Base-by-base conservation (phyloP, 2,797 vertebrate genomes). In the Enteromius radiatus region DNA sequence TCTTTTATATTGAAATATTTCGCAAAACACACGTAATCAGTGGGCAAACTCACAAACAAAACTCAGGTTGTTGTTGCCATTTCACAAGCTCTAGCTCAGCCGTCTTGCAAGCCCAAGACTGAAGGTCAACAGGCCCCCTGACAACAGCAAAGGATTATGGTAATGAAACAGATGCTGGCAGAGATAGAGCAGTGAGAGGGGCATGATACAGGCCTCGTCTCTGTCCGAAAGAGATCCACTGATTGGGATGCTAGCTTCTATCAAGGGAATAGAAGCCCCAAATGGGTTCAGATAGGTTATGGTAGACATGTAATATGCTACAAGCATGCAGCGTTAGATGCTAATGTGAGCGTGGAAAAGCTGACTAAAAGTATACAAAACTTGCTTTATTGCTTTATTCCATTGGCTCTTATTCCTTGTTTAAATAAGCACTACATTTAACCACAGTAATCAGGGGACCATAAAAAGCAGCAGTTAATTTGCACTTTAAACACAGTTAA, bases 121-220 rank as follows among this genome's bases (percentile, higher is more conserved):
- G 81, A 91, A 91, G 93, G 93, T 94, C 93, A 94, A 90, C 88
- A 86, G 86, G 84, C 56, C 77, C 84, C 89, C 67, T 85, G 88
- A 79, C 91, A 90, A 92, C 89, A 92, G 90, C 87, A 76, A 89
- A 88, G 86, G 88, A 86, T 86, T 85, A 87, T 90, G 90, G 86
- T 91, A 90, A 88, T 86, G 88, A 84, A 88, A 84, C 88, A 90
- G 80, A 85, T 83, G 56, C 79, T 71, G 84, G 69, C 80, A 81
- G 84, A 88, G 89, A 88, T 83, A 86, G 86, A 88, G 85, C 49
- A 74, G 59, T 36, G 54, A 81, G 64, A 78, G 43, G 54, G 73
- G 28, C 63, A 71, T 33, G 81, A 85, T 74, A 70, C 33, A 49
- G 64, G 63, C 85, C 88, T 89, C 88, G 89, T 93, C 91, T 89